Conservation (phyloP, 2,113 vertebrate genomes). For the Xiphophorus couchianus region DNA sequence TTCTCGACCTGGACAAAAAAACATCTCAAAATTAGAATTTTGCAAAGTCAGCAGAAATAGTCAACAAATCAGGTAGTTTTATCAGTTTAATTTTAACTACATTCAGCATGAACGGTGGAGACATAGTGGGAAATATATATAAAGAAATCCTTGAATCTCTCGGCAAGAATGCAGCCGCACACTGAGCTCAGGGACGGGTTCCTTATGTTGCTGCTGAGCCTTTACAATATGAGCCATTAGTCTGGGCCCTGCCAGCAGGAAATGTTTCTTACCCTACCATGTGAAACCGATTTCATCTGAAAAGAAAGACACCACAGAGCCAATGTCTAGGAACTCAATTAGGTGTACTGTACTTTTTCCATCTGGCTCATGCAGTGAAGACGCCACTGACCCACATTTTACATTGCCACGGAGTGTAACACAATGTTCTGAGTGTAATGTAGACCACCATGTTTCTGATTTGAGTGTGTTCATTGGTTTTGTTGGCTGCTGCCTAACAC, state of each 20-base stretch:
- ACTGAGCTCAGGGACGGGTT: slow-evolving; percentile 49
- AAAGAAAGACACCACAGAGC: slow-evolving; percentile 55
- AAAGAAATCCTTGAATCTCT: slow-evolving; percentile 30
- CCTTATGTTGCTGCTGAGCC: slow-evolving; percentile 54
- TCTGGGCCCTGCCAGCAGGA: slow-evolving; percentile 66
- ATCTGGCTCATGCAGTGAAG: slow-evolving; percentile 30
- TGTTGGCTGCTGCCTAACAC: slow-evolving; percentile 22
- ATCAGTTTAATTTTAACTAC: slow-evolving; percentile 12
- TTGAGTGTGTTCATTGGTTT: slow-evolving; percentile 21
- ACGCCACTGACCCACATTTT: slow-evolving; percentile 68
- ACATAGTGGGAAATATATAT: slow-evolving; percentile 24
- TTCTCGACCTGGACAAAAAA: slow-evolving; percentile 85
- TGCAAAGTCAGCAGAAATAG: not conserved
- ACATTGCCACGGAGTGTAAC: slow-evolving; percentile 44
- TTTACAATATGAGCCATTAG: slow-evolving; percentile 66
- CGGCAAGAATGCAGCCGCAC: slow-evolving; percentile 41
- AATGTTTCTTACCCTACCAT: slow-evolving; percentile 75
- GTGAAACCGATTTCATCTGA: slow-evolving; percentile 77
- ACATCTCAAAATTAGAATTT: not conserved
- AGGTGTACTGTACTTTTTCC: slow-evolving; percentile 67
- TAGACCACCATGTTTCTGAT: slow-evolving; percentile 22
- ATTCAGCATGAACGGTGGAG: slow-evolving; percentile 12
- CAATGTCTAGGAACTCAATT: slow-evolving; percentile 77
- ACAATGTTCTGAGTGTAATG: slow-evolving; percentile 54
- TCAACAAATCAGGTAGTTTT: slow-evolving; percentile 1